Conservation (phyloP, 2,113 vertebrate species). For the Craseonycteris thonglongyai region DNA sequence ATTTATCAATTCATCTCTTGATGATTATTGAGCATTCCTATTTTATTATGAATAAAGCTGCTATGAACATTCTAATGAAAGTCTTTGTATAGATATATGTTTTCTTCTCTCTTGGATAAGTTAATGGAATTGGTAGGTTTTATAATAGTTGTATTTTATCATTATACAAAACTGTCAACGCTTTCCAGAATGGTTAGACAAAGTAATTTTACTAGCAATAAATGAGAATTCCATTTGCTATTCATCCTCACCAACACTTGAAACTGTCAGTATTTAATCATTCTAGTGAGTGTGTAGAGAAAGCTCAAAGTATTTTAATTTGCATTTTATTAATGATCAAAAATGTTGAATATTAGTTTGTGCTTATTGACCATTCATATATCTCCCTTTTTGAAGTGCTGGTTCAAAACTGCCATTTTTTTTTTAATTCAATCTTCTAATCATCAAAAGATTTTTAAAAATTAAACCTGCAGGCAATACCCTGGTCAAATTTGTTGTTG, state of each 20-base stretch:
- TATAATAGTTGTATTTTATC: neutral
- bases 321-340: neutral
- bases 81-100: neutral
- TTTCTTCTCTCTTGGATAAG: neutral
- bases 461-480: neutral
- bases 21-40: neutral
- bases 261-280: neutral
- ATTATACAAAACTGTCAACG: neutral
- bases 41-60: neutral
- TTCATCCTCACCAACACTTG: neutral
- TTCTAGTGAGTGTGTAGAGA: neutral
- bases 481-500: neutral
- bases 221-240: neutral
- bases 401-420: neutral
- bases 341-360: neutral
- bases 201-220: neutral
- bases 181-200: neutral
- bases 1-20: neutral
- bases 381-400: neutral
- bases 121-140: neutral
- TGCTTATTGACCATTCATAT: neutral
- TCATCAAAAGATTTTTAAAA: neutral
- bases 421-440: neutral
- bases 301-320: neutral
- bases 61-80: neutral